Evolutionary conservation across 2,888 invertebrate genomes (phyloP).

Genomic region (Teleiodes luculella): DNA sequence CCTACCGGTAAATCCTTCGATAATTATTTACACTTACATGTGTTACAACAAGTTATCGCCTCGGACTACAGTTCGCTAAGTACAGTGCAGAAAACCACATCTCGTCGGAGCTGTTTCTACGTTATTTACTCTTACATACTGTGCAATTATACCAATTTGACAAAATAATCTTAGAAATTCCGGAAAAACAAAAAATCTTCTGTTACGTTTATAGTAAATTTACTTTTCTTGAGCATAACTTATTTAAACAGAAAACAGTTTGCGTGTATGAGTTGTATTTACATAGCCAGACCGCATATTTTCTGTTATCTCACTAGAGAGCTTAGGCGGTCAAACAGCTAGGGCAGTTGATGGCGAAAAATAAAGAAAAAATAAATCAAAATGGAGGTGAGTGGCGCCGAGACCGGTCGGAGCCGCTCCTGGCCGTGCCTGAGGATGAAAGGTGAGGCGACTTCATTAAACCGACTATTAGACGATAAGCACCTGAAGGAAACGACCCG

Average conservation of each 20-base stretch:
- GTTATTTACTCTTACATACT: constrained; percentile 6
- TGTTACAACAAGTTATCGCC: constrained; percentile 22
- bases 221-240: too few species aligned
- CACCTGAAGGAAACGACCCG: constrained; percentile 51
- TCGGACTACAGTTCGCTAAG: constrained; percentile 13
- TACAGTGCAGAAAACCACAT: constrained; percentile 13
- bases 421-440: constrained; percentile 73
- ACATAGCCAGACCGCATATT: not conserved
- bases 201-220: too few species aligned
- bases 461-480: constrained; percentile 57
- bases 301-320: constrained; percentile 14
- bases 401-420: constrained; percentile 62
- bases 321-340: constrained; percentile 16
- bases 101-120: not conserved
- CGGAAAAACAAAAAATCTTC: too few species aligned
- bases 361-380: constrained; percentile 67
- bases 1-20: constrained; percentile 45
- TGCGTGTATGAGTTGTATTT: not conserved
- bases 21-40: constrained; percentile 53
- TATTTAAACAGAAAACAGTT: too few species aligned
- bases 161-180: too few species aligned
- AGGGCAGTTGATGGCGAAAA: constrained; percentile 50
- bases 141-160: too few species aligned
- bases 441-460: constrained; percentile 74
- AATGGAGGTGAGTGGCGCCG: constrained; percentile 53